Evolutionary conservation across 1,140 invertebrate genomes (phyloP), one percentile per base, ranked within the genome.

Genomic region (Drosophila grimshawi): DNA sequence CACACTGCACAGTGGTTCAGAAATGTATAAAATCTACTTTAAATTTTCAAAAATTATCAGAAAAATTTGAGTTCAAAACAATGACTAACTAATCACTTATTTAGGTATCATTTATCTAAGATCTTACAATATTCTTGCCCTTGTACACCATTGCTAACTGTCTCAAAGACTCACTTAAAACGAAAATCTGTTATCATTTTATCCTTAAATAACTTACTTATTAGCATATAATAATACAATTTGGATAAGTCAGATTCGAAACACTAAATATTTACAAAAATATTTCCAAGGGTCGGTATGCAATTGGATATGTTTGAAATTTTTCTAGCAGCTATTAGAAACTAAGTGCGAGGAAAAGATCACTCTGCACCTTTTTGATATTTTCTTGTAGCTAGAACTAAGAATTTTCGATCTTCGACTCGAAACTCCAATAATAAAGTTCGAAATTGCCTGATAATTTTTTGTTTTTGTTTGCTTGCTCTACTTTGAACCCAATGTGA

Each of bases 1-100:
- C 35, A 32, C 4, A 7, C 5, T 3, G 79, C 63, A 81, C 74
- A 75, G 69, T 86, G 81, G 65, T 3, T 4, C 7, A 32, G 11
- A 46, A 43, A 4, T 1, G 19, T 19, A 19, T 1, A 19, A 19
- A 19, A 19, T 1, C 19, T 19, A 19, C 2, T 19, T 19, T 19
- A 19, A 1, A 19, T 19, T 19, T 19, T 19, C 19, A 19, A 19
- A 19, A 0, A 19, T 19, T 19, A 0, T 19, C 19, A 1, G 1
- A 1, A 19, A 19, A 19, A 19, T 19, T 19, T 0, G 1, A 19
- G 19, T 19, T 19, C 19, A 19, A 19, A 19, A 19, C 19, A 19
- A 19, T 1, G 19, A 19, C 19, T 19, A 19, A 19, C 19, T 19
- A 0, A 19, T 19, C 2, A 19, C 1, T 19, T 19, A 19, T 19